Percentiles rank a stretch among this genome's conserved stretches.
Conservation (phyloP, 2,888 invertebrate genomes). For the Ariolimax columbianus region DNA sequence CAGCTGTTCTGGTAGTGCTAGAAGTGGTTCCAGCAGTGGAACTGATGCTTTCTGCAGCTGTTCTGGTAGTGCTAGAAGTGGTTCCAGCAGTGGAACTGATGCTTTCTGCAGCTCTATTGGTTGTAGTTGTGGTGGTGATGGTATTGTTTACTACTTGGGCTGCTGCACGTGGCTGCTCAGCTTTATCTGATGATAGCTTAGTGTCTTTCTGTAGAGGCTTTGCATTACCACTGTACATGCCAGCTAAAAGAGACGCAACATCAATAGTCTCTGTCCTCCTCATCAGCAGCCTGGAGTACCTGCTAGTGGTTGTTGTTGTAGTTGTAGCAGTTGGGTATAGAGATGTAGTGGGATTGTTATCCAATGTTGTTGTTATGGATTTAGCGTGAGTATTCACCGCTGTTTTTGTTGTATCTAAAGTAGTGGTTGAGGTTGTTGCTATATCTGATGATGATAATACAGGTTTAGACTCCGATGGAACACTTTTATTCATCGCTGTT, state of each 20-base stretch:
- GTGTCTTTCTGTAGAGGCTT: neutral
- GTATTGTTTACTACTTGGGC: neutral
- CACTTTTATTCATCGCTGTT: too few species aligned
- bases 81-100: too few species aligned
- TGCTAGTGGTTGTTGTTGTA: neutral
- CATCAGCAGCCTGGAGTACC: neutral
- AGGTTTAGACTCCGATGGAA: too few species aligned
- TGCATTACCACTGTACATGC: slow-evolving; percentile 42
- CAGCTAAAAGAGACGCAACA: slow-evolving; percentile 32
- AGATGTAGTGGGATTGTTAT: slow-evolving; percentile 4
- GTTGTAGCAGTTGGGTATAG: neutral
- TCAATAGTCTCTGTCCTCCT: slow-evolving; percentile 23
- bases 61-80: neutral
- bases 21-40: neutral
- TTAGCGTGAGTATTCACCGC: neutral
- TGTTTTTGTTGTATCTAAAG: neutral
- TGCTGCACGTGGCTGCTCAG: neutral
- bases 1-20: neutral
- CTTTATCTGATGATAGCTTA: neutral
- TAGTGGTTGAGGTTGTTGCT: neutral
- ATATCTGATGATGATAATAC: neutral
- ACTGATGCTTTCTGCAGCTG: too few species aligned
- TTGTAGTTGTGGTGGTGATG: neutral
- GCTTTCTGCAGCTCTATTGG: too few species aligned
- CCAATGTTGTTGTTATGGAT: neutral